phyloP scores from a whole-genome alignment of 2,888 invertebrate species.

The Cheilosia variabilis region DNA sequence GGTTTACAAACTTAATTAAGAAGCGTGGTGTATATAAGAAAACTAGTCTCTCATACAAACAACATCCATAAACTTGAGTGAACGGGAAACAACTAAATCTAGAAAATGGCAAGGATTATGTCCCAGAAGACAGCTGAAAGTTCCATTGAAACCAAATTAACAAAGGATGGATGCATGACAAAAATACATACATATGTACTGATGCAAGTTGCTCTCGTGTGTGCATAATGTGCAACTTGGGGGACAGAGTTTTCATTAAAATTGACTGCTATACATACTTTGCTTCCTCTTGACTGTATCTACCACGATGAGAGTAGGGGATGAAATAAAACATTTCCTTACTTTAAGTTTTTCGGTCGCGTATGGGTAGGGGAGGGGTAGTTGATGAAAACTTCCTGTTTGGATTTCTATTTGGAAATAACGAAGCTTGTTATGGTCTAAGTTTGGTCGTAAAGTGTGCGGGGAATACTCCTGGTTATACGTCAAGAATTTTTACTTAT shows the following conservation, averaged over 20 bases:
- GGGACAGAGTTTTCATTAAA: conserved; percentile 25
- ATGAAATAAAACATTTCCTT: conserved; percentile 14
- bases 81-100: conserved; percentile 25
- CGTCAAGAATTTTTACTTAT: background rate
- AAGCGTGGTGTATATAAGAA: background rate
- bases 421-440: conserved; percentile 43
- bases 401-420: conserved; percentile 28
- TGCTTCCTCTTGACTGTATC: background rate
- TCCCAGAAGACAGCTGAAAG: conserved; percentile 19
- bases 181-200: background rate
- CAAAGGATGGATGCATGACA: conserved; percentile 19
- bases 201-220: conserved; percentile 20
- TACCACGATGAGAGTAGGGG: background rate
- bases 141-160: conserved; percentile 24
- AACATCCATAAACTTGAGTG: background rate
- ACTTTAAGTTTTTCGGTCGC: conserved; percentile 10
- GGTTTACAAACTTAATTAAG: conserved; percentile 49
- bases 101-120: conserved; percentile 10
- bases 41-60: background rate
- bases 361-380: background rate
- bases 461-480: background rate
- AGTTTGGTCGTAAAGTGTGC: conserved; percentile 34
- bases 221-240: conserved; percentile 14
- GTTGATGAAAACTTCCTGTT: conserved; percentile 13
- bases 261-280: conserved; percentile 8